Evolutionary conservation across 1,140 invertebrate genomes (phyloP).

Genomic region (Brachionus calyciflorus): DNA sequence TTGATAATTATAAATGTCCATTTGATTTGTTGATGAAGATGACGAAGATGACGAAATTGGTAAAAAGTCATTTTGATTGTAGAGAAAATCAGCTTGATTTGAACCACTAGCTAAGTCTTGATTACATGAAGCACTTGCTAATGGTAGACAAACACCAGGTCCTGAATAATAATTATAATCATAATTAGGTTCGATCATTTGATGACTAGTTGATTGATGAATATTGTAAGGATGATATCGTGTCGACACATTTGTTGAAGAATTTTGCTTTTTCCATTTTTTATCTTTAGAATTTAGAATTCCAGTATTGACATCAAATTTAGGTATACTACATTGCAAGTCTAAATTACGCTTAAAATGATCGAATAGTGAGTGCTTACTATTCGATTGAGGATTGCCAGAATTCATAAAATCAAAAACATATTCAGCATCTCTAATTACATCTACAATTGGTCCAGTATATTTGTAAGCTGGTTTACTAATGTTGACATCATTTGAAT

Average conservation of each 20-base stretch:
- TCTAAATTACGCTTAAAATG: conserved; percentile 48
- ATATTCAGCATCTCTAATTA: conserved; percentile 49
- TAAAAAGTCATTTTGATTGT: background rate
- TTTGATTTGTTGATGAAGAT: background rate
- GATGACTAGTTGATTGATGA: background rate
- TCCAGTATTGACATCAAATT: conserved; percentile 42
- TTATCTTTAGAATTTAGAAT: conserved; percentile 25
- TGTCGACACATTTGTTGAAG: background rate
- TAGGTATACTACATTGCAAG: conserved; percentile 24
- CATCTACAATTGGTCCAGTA: conserved; percentile 65
- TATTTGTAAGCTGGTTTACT: conserved; percentile 71
- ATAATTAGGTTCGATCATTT: background rate
- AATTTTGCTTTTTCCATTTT: conserved; percentile 6
- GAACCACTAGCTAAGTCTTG: background rate
- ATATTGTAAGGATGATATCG: conserved; percentile 1
- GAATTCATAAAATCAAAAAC: conserved; percentile 52
- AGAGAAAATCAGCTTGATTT: background rate
- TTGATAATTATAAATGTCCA: background rate
- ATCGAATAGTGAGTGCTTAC: conserved; percentile 57
- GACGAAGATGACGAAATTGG: background rate
- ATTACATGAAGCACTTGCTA: background rate
- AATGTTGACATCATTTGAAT: conserved; percentile 62
- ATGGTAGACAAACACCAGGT: background rate
- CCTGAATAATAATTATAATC: background rate
- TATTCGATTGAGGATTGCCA: conserved; percentile 53